Base-by-base conservation (phyloP, 2,888 invertebrate genomes). In the Tribolium freemani region DNA sequence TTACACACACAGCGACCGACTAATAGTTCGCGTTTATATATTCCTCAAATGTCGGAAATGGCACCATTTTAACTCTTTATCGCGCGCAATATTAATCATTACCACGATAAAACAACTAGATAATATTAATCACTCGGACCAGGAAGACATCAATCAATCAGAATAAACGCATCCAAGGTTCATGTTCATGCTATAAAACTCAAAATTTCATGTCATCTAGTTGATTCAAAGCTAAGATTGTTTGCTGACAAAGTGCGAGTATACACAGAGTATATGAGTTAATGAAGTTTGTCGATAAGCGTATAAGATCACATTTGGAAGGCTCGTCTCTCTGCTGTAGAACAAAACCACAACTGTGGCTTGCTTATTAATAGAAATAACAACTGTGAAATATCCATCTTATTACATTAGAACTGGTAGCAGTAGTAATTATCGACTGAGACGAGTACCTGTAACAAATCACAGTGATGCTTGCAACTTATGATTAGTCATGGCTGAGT, bases 21-120 rank as follows among this genome's bases (percentile, higher is more conserved):
- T 69, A 51, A 60, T 60, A 69, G 60, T 31, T 20, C 51, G 58
- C 69, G 69, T 69, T 69, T 69, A 60, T 50, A 60, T 51, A 69
- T 69, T 69, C 60, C 50, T 51, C 50, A 51, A 73, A 74, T 72
- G 76, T 73, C 76, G 75, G 76, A 78, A 78, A 76, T 76, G 75
- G 76, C 76, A 77, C 71, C 75, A 67, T 77, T 78, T 78, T 74
- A 78, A 75, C 77, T 77, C 75, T 78, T 78, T 78, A 78, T 78
- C 78, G 53, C 71, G 26, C 53, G 53, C 58, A 76, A 75, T 77
- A 78, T 78, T 78, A 78, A 78, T 78, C 76, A 75, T 77, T 77
- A 76, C 73, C 66, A 71, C 72, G 79, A 79, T 79, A 79, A 77
- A 78, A 79, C 56, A 51, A 69, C 75, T 71, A 75, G 75, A 61